Percentiles rank a stretch among this genome's conserved stretches.
phyloP scores from a whole-genome alignment of 2,888 invertebrate species.

The Bhutanitis thaidina region DNA sequence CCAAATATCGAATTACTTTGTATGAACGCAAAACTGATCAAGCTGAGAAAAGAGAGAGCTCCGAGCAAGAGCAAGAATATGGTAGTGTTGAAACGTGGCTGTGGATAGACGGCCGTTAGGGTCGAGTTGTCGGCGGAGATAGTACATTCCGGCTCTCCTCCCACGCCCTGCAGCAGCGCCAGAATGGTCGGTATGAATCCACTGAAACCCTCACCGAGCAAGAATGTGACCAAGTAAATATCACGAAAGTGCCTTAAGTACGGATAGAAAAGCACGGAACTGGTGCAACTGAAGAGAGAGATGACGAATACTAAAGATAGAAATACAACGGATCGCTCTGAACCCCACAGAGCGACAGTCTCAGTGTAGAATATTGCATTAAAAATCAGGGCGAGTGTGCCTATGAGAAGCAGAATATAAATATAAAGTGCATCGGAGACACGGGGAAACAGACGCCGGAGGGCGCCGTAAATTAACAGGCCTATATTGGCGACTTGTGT shows the following conservation, averaged over 20 bases:
- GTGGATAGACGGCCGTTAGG: constrained; percentile 50
- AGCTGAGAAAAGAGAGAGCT: constrained; percentile 81
- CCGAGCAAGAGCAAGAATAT: constrained; percentile 84
- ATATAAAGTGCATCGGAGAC: constrained; percentile 77
- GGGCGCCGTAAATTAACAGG: constrained; percentile 83
- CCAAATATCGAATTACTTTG: constrained; percentile 52
- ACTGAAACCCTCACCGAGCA: constrained; percentile 90
- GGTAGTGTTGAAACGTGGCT: constrained; percentile 82
- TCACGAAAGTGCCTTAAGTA: constrained; percentile 88
- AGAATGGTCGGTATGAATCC: constrained; percentile 90
- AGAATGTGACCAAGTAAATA: constrained; percentile 88
- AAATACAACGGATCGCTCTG: constrained; percentile 78
- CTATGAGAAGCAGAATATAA: constrained; percentile 73
- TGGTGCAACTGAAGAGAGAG: constrained; percentile 89
- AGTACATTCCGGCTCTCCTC: constrained; percentile 79
- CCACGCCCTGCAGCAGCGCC: constrained; percentile 88
- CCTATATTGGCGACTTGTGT: constrained; percentile 92
- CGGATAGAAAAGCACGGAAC: constrained; percentile 92
- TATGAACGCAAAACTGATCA: constrained; percentile 82
- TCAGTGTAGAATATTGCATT: constrained; percentile 80
- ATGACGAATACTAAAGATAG: constrained; percentile 83
- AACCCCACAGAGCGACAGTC: constrained; percentile 73
- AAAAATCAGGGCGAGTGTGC: constrained; percentile 76
- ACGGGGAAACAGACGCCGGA: constrained; percentile 64
- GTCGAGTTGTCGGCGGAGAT: constrained; percentile 49